A percentile compares a stretch with the other conserved stretches of the same genome.
Evolutionary conservation across 92 coral and sea anemone genomes (phyloP).

Genomic region (Phenganax stokvisi): DNA sequence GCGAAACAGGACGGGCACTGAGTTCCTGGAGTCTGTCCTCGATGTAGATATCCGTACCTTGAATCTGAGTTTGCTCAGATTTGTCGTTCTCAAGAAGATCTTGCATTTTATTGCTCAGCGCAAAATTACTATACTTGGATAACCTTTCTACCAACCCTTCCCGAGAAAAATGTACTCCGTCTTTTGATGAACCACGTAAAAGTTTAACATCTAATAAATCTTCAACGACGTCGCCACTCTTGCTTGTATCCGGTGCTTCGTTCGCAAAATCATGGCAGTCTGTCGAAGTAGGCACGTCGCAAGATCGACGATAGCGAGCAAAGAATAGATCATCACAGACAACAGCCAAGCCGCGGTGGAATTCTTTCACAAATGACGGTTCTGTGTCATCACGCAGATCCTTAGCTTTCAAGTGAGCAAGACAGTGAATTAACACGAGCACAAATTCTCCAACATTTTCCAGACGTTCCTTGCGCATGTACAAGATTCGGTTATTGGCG

Average conservation of each 20-base stretch:
- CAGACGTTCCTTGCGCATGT: conserved; percentile 83
- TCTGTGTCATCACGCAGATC: conserved; percentile 91
- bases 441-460: conserved; percentile 96
- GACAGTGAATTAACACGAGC: conserved; percentile 82
- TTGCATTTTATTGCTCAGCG: conserved; percentile 79
- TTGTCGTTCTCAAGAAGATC: conserved; percentile 77
- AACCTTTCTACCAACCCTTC: conserved; percentile 81
- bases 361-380: conserved; percentile 90
- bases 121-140: conserved; percentile 84
- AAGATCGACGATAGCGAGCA: conserved; percentile 93
- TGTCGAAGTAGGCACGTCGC: conserved; percentile 68
- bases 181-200: conserved; percentile 84
- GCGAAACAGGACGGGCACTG: conserved; percentile 64
- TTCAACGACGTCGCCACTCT: conserved; percentile 72
- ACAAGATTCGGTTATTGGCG: conserved; percentile 87
- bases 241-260: conserved; percentile 72
- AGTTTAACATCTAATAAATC: conserved; percentile 84
- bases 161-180: conserved; percentile 93
- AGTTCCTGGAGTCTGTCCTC: conserved; percentile 77
- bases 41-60: conserved; percentile 88
- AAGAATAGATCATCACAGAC: conserved; percentile 97
- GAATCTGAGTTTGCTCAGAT: conserved; percentile 68
- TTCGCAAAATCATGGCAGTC: conserved; percentile 58
- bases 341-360: conserved; percentile 90
- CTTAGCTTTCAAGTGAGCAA: conserved; percentile 90